phyloP scores from a whole-genome alignment of 2,113 vertebrate species.

The Dromas ardeola region DNA sequence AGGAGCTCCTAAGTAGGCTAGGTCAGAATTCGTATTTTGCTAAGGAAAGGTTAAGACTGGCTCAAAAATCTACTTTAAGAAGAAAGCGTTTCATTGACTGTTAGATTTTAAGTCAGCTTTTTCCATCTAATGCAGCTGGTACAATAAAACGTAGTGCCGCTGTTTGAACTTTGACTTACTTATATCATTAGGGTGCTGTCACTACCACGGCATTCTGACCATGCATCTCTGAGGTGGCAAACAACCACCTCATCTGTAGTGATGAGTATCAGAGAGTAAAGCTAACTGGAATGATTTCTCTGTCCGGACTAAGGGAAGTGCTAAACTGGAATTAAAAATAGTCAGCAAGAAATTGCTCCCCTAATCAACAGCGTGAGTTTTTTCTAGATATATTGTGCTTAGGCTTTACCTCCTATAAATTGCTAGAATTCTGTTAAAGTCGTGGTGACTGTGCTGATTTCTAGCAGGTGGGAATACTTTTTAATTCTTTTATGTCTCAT shows the following conservation, averaged over 20 bases:
- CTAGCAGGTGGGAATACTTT: not conserved
- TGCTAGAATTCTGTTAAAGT: not conserved
- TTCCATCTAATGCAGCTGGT: not conserved
- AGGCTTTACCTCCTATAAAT: not conserved
- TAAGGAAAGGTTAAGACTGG: not conserved
- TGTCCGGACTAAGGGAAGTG: not conserved
- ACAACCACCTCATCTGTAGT: not conserved
- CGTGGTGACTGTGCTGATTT: not conserved
- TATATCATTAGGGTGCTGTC: not conserved
- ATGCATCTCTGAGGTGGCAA: not conserved
- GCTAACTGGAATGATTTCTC: not conserved
- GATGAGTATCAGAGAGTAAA: not conserved
- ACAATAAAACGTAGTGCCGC: accelerated
- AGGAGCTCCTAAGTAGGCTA: not conserved
- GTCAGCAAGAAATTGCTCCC: not conserved
- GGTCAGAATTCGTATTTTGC: not conserved
- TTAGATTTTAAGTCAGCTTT: not conserved
- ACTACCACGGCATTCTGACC: not conserved
- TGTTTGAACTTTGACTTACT: not conserved
- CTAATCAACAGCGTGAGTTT: not conserved
- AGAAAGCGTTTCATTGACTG: not conserved
- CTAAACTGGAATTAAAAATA: not conserved
- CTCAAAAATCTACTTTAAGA: not conserved
- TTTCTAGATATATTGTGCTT: not conserved
- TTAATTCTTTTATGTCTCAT: not conserved